These are phyloP conservation scores for Montipora cactus DNA, from an alignment of 64 coral and sea anemone genomes.

Conservation along the genomic window DNA sequence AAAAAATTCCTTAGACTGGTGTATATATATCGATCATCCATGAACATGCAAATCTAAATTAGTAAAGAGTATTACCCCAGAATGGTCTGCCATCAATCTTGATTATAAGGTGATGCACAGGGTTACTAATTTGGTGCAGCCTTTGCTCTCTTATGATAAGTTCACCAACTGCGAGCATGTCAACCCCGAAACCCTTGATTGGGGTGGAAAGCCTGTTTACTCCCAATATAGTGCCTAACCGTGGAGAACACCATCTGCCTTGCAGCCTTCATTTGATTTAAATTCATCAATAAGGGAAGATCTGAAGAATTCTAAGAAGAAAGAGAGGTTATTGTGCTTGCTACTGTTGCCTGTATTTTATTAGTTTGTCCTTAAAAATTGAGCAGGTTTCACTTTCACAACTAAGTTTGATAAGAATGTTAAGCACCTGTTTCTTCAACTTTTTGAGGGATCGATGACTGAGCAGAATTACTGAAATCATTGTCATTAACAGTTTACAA, in stretches of 20 bases:
- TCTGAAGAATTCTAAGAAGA: not conserved
- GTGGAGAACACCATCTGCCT: constrained; percentile 39
- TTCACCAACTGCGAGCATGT: constrained; percentile 60
- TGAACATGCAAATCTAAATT: too few species aligned
- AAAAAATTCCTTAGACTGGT: too few species aligned
- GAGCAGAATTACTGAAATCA: too few species aligned
- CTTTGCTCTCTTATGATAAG: constrained; percentile 55
- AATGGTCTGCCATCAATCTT: constrained; percentile 68
- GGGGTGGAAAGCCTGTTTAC: constrained; percentile 31
- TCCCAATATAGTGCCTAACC: constrained; percentile 24
- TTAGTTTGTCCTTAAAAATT: too few species aligned
- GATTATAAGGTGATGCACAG: not conserved
- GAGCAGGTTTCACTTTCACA: too few species aligned
- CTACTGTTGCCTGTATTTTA: too few species aligned
- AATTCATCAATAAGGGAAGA: constrained; percentile 43
- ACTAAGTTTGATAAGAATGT: too few species aligned
- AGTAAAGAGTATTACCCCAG: constrained; percentile 38
- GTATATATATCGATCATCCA: too few species aligned
- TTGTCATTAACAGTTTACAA: too few species aligned
- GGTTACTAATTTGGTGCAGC: constrained; percentile 54
- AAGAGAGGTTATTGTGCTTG: too few species aligned
- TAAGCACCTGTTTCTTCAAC: too few species aligned
- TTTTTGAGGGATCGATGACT: too few species aligned
- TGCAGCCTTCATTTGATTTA: constrained; percentile 66
- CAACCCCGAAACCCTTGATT: constrained; percentile 34